phyloP scores from a whole-genome alignment of 2,888 invertebrate genomes.

The Alloplasta piceator region DNA sequence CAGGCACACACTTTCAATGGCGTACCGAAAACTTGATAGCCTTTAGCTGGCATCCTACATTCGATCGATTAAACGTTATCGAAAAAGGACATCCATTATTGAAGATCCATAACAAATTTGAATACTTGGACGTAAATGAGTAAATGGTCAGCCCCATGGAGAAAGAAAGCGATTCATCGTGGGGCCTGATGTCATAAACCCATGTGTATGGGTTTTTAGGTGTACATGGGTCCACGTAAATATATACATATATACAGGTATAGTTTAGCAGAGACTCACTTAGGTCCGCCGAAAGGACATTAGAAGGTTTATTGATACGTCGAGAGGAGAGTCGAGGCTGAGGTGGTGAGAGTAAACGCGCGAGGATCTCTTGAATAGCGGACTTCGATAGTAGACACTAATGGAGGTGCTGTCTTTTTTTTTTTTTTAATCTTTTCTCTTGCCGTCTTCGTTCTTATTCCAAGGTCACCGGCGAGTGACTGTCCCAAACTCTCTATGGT shows the following conservation, averaged over 20 bases:
- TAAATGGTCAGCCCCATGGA: slow-evolving; percentile 1
- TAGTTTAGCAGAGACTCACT: slow-evolving; percentile 3
- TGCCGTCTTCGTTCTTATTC: slow-evolving; percentile 38
- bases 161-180: slow-evolving; percentile 17
- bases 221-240: neutral
- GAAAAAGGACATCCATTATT: slow-evolving; percentile 22
- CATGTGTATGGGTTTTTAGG: slow-evolving; percentile 17
- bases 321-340: slow-evolving; percentile 69
- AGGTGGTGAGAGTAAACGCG: slow-evolving; percentile 65
- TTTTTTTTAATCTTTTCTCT: slow-evolving; percentile 11
- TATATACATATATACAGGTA: slow-evolving; percentile 16
- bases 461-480: slow-evolving; percentile 52
- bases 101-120: slow-evolving; percentile 29
- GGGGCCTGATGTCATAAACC: slow-evolving; percentile 40
- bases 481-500: slow-evolving; percentile 31
- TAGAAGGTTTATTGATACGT: slow-evolving; percentile 75
- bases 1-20: neutral
- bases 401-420: slow-evolving; percentile 70
- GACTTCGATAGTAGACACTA: slow-evolving; percentile 69
- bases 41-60: neutral
- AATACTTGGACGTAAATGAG: slow-evolving; percentile 21
- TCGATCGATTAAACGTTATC: neutral
- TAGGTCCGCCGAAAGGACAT: slow-evolving; percentile 56
- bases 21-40: neutral
- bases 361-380: slow-evolving; percentile 53